These are phyloP conservation scores for Malurus splendens DNA, from an alignment of 2,797 vertebrate genomes.

Conservation along the genomic window DNA sequence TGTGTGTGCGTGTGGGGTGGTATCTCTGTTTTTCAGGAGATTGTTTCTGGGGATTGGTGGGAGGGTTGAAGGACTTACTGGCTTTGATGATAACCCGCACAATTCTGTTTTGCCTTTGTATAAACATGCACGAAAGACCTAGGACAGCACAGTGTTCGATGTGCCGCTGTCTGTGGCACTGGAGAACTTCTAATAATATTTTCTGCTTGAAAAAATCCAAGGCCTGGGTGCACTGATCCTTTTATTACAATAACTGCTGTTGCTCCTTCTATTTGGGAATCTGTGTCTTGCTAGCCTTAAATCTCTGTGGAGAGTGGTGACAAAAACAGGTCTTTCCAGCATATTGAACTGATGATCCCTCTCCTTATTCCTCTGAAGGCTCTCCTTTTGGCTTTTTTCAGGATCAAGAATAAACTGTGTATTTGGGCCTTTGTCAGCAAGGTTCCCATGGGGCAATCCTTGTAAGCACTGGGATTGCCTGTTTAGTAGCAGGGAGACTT, in stretches of 20 bases:
- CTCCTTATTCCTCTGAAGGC: not conserved
- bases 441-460: not conserved
- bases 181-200: not conserved
- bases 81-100: not conserved
- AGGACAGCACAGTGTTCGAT: not conserved
- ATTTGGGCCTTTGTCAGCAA: not conserved
- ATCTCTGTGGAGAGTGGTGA: not conserved
- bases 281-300: not conserved
- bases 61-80: conserved; percentile 13
- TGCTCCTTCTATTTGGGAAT: not conserved
- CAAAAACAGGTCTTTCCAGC: not conserved
- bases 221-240: not conserved
- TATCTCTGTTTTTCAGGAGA: conserved; percentile 8
- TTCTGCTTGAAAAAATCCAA: not conserved
- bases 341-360: not conserved
- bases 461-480: not conserved
- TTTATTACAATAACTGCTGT: not conserved
- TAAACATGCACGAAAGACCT: not conserved
- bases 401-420: not conserved
- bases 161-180: not conserved
- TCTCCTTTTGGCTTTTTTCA: not conserved
- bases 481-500: not conserved
- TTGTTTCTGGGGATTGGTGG: not conserved
- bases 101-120: not conserved
- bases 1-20: not conserved